Evolutionary conservation across 2,113 vertebrate genomes (phyloP).

Genomic region (Acinonyx jubatus): DNA sequence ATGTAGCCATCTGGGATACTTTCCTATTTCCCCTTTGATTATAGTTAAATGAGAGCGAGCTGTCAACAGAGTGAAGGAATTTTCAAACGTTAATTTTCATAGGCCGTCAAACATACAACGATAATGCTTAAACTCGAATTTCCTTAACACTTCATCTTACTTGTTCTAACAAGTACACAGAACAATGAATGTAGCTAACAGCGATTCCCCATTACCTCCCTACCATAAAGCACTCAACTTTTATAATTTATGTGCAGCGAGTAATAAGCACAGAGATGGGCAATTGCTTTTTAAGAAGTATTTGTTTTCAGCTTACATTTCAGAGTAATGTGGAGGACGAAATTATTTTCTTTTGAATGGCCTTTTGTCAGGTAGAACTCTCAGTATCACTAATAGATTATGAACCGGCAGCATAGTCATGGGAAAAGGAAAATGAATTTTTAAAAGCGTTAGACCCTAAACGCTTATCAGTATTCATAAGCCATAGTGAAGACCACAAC

Average conservation of each 20-base stretch:
- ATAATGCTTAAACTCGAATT: constrained; percentile 1
- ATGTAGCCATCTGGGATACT: background rate
- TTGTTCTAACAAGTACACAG: constrained; percentile 25
- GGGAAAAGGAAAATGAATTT: constrained; percentile 57
- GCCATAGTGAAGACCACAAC: background rate
- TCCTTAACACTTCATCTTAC: background rate
- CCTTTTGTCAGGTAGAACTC: background rate
- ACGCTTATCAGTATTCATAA: constrained; percentile 8
- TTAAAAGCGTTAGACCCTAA: constrained; percentile 46
- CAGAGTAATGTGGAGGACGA: background rate
- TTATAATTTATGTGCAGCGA: background rate
- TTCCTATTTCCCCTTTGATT: constrained; percentile 2
- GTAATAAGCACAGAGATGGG: constrained; percentile 32
- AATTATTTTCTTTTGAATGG: constrained; percentile 57
- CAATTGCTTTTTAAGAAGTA: constrained; percentile 66
- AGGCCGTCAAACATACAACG: background rate
- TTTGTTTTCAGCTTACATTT: constrained; percentile 60
- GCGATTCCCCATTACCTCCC: constrained; percentile 31
- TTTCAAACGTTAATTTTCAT: constrained; percentile 28
- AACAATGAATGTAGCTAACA: constrained; percentile 21
- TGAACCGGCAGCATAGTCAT: background rate
- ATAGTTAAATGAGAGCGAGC: background rate
- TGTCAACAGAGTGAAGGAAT: background rate
- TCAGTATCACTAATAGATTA: background rate
- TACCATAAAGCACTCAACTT: constrained; percentile 56